Percentiles rank a stretch among this genome's conserved stretches.
Conservation (phyloP, 2,113 vertebrate species). For the Pholis gunnellus region DNA sequence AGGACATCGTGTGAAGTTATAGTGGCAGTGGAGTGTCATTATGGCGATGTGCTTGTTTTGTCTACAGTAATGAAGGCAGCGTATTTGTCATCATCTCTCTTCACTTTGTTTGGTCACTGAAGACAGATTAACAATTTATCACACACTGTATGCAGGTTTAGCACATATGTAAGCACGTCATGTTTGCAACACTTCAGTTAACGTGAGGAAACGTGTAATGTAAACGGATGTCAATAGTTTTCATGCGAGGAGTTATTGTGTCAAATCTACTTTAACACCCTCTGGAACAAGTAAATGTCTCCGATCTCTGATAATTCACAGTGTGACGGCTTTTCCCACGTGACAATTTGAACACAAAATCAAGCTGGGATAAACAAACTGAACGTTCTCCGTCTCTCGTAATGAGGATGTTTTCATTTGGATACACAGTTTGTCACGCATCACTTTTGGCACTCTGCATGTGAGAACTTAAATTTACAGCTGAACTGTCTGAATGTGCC, state of each 20-base stretch:
- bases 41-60: background rate
- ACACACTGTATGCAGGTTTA: background rate
- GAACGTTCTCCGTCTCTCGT: background rate
- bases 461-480: conserved; percentile 22
- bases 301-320: background rate
- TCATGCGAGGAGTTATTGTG: background rate
- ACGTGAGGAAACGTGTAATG: too few relatives aligned
- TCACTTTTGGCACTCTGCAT: background rate
- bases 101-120: background rate
- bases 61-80: background rate
- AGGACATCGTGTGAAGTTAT: background rate
- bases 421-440: background rate
- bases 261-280: background rate
- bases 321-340: background rate
- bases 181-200: background rate
- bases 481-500: conserved; percentile 3
- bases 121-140: background rate
- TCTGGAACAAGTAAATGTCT: background rate
- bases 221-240: background rate
- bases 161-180: background rate
- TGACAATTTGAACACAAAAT: background rate
- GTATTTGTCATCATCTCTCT: background rate
- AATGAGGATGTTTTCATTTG: conserved; percentile 5
- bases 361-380: background rate
- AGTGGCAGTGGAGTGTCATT: background rate